Evolutionary conservation across 1,140 invertebrate species (phyloP).

Genomic region (Nymphalis io): DNA sequence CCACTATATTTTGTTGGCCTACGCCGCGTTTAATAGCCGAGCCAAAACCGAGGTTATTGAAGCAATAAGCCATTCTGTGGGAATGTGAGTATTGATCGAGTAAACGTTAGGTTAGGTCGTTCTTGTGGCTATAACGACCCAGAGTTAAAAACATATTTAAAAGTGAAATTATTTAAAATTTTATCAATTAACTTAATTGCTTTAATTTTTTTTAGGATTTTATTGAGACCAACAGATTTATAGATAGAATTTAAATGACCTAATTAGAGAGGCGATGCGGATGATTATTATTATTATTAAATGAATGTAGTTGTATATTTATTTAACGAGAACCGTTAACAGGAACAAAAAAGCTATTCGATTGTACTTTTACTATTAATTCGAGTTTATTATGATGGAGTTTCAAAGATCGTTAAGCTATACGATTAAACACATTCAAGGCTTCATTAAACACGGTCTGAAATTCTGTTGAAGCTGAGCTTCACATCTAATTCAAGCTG

Average conservation of each 20-base stretch:
- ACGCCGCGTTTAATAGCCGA: conserved; percentile 31
- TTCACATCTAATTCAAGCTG: conserved; percentile 11
- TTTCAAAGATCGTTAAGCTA: not conserved
- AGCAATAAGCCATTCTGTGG: conserved; percentile 39
- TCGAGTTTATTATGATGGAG: conserved; percentile 1
- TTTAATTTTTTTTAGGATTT: too few species aligned
- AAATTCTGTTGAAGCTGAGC: conserved; percentile 8
- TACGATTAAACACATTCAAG: not conserved
- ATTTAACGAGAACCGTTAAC: not conserved
- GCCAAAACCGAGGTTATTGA: conserved; percentile 35
- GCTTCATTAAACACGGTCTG: conserved; percentile 14
- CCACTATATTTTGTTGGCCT: conserved; percentile 4
- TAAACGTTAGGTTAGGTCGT: conserved; percentile 25
- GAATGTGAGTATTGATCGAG: conserved; percentile 32
- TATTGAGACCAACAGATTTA: too few species aligned
- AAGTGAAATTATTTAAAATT: too few species aligned
- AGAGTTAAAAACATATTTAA: not conserved
- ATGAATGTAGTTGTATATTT: not conserved
- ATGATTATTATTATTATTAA: too few species aligned
- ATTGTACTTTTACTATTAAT: conserved; percentile 3
- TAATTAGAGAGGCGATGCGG: too few species aligned
- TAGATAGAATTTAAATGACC: too few species aligned
- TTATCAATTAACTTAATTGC: too few species aligned
- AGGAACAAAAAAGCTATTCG: not conserved
- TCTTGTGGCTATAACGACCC: conserved; percentile 15